A percentile compares a stretch with the other conserved stretches of the same genome.
phyloP scores from a whole-genome alignment of 2,888 invertebrate genomes.

The Euplagia quadripunctaria region DNA sequence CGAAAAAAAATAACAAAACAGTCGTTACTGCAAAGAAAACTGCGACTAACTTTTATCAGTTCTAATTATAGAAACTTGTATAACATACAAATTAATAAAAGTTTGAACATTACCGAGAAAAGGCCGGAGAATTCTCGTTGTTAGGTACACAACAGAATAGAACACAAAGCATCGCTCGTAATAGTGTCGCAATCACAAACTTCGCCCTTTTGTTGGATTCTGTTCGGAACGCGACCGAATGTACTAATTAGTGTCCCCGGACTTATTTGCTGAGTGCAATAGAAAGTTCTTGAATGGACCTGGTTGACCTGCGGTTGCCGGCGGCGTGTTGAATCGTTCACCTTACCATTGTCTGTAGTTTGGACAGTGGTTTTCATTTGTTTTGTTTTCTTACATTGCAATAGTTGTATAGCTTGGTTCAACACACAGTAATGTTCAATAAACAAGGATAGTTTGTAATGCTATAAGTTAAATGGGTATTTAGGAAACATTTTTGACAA shows the following conservation, averaged over 20 bases:
- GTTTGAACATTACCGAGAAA: conserved; percentile 42
- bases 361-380: conserved; percentile 55
- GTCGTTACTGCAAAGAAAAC: conserved; percentile 28
- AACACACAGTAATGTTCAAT: not conserved
- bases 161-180: conserved; percentile 66
- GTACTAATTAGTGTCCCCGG: conserved; percentile 79
- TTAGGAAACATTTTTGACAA: no score
- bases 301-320: conserved; percentile 64
- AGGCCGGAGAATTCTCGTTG: conserved; percentile 28
- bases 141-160: conserved; percentile 33
- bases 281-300: conserved; percentile 70
- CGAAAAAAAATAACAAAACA: conserved; percentile 29
- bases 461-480: not conserved
- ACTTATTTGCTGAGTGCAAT: conserved; percentile 74
- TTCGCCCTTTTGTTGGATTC: conserved; percentile 70
- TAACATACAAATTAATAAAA: conserved; percentile 52
- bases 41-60: conserved; percentile 38
- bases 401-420: not conserved
- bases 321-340: conserved; percentile 61
- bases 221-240: conserved; percentile 68
- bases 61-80: conserved; percentile 47
- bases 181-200: conserved; percentile 74
- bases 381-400: conserved; percentile 40
- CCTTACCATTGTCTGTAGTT: conserved; percentile 57
- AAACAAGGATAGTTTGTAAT: not conserved